A percentile compares a stretch with the other conserved stretches of the same genome.
Evolutionary conservation across 2,888 invertebrate species (phyloP).

Genomic region (Bembecia ichneumoniformis): DNA sequence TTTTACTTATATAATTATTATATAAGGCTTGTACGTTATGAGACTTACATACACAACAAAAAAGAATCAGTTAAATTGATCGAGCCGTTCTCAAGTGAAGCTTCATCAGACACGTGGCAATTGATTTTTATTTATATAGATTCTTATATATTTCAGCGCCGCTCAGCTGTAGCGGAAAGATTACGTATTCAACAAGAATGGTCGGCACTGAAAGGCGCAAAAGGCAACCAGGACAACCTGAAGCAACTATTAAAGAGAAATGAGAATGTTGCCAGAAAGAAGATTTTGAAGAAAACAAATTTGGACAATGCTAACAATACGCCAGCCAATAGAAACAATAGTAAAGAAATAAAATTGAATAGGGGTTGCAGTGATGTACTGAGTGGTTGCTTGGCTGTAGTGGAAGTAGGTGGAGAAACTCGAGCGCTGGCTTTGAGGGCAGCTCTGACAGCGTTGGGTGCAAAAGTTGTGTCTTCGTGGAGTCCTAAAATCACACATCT

Average conservation of each 20-base stretch:
- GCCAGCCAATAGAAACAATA: too few relatives aligned
- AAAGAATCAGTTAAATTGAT: too few relatives aligned
- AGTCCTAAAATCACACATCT: constrained; percentile 54
- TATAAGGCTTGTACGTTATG: too few relatives aligned
- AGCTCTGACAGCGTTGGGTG: constrained; percentile 47
- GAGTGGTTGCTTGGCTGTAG: constrained; percentile 45
- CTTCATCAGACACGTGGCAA: too few relatives aligned
- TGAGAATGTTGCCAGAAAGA: constrained; percentile 4
- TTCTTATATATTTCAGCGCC: constrained; percentile 33
- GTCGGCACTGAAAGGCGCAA: constrained; percentile 39
- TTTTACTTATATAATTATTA: too few relatives aligned
- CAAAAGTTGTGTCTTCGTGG: constrained; percentile 45
- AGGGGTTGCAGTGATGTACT: constrained; percentile 26
- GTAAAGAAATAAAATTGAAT: not conserved
- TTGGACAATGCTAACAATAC: not conserved
- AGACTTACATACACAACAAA: too few relatives aligned
- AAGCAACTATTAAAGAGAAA: constrained; percentile 1
- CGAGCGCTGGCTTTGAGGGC: constrained; percentile 46
- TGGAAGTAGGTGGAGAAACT: constrained; percentile 43
- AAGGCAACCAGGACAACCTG: not conserved
- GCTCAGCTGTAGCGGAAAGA: constrained; percentile 51
- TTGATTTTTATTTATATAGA: not conserved
- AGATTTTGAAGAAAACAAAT: constrained; percentile 1
- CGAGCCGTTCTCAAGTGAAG: too few relatives aligned
- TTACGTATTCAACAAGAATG: constrained; percentile 51